Conservation (phyloP, 92 coral and sea anemone species). For the Zoanthus solanderi region DNA sequence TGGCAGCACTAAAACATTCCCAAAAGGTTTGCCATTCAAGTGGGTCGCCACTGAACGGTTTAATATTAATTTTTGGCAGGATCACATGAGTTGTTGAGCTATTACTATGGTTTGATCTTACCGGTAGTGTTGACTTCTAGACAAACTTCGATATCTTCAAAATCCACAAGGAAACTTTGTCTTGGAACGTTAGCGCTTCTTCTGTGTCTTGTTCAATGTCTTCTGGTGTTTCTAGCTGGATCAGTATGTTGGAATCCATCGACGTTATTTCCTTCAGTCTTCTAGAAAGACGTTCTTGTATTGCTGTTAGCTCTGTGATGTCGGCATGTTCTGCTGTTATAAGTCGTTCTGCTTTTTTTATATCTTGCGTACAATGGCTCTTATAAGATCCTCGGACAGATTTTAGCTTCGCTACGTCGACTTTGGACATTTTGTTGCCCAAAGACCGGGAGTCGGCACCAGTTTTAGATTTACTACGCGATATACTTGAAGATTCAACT, state of each 20-base stretch:
- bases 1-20: slow-evolving; percentile 62
- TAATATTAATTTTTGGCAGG: slow-evolving; percentile 57
- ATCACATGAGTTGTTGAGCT: slow-evolving; percentile 39
- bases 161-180: slow-evolving; percentile 49
- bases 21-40: slow-evolving; percentile 70
- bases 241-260: slow-evolving; percentile 47
- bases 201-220: slow-evolving; percentile 56
- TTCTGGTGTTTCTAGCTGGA: slow-evolving; percentile 37
- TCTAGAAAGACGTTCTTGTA: slow-evolving; percentile 53
- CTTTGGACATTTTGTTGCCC: slow-evolving; percentile 58
- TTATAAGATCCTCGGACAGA: slow-evolving; percentile 63
- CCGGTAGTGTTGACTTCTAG: slow-evolving; percentile 46
- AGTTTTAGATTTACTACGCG: slow-evolving; percentile 46
- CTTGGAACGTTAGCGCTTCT: slow-evolving; percentile 64
- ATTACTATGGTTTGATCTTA: slow-evolving; percentile 52
- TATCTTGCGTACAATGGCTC: slow-evolving; percentile 70
- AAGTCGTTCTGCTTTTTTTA: slow-evolving; percentile 62
- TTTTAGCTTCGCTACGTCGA: slow-evolving; percentile 49
- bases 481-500: slow-evolving; percentile 32
- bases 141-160: slow-evolving; percentile 55
- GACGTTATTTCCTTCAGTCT: slow-evolving; percentile 47
- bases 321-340: slow-evolving; percentile 42
- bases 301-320: slow-evolving; percentile 58
- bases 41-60: slow-evolving; percentile 61
- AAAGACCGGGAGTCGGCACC: slow-evolving; percentile 67